Percentiles rank a stretch among this genome's conserved stretches.
Conservation (phyloP, 2,888 invertebrate species). For the Epinotia bilunana region DNA sequence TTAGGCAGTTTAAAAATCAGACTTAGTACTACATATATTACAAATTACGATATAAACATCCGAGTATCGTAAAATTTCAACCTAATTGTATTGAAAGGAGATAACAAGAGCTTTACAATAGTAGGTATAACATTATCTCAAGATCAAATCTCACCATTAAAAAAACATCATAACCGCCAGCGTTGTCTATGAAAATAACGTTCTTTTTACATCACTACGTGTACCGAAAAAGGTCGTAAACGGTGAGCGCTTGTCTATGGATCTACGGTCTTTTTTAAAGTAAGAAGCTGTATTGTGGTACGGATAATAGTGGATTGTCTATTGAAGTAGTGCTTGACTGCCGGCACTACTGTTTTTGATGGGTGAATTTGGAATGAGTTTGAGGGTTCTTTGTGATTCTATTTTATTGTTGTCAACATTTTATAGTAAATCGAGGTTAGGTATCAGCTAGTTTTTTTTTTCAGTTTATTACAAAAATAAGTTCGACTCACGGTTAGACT, state of each 20-base stretch:
- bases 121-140: conserved; percentile 17
- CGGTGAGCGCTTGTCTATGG: neutral
- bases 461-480: too few relatives aligned
- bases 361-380: neutral
- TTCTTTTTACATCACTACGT: conserved; percentile 13
- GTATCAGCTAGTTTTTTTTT: too few relatives aligned
- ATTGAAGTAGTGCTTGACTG: conserved; percentile 35
- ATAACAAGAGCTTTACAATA: conserved; percentile 33
- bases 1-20: neutral
- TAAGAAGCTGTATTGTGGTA: conserved; percentile 11
- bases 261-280: neutral
- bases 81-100: conserved; percentile 29
- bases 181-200: conserved; percentile 15
- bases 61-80: conserved; percentile 5
- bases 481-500: too few relatives aligned
- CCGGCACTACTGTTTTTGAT: conserved; percentile 10
- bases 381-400: conserved; percentile 11
- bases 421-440: too few relatives aligned
- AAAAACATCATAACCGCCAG: conserved; percentile 11
- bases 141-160: conserved; percentile 5
- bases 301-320: conserved; percentile 23
- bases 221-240: conserved; percentile 14
- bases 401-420: neutral
- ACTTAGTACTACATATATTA: neutral
- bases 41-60: conserved; percentile 3